phyloP scores from a whole-genome alignment of 2,888 invertebrate species.

The Lasioglossum pauxillum region DNA sequence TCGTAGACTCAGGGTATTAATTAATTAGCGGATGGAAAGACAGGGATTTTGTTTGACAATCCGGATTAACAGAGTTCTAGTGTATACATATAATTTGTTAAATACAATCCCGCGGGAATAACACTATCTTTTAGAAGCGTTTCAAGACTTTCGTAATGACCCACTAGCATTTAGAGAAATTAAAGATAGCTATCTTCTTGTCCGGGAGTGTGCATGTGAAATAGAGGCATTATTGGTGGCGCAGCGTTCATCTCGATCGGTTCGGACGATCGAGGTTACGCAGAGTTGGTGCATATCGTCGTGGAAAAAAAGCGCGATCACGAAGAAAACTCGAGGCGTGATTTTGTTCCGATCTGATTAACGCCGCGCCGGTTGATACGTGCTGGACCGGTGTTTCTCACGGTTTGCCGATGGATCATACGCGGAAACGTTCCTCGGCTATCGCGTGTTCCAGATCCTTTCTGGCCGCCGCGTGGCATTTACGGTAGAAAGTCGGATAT shows the following conservation, averaged over 20 bases:
- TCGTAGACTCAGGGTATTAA: no score
- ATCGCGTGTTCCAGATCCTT: constrained; percentile 62
- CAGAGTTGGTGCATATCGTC: neutral
- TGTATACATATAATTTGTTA: no score
- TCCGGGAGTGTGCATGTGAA: no score
- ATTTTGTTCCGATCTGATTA: constrained; percentile 65
- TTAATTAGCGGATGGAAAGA: no score
- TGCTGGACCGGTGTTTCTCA: constrained; percentile 27
- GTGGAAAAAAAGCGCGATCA: neutral
- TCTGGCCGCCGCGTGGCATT: constrained; percentile 3
- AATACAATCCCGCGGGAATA: no score
- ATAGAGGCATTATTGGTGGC: neutral
- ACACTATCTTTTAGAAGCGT: no score
- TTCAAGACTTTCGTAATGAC: no score
- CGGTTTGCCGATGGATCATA: constrained; percentile 29
- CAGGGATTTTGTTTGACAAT: no score
- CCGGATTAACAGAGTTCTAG: no score
- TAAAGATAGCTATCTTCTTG: no score
- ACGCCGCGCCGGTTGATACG: constrained; percentile 46
- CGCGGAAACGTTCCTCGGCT: constrained; percentile 46
- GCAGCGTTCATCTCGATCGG: neutral
- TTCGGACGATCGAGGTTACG: neutral
- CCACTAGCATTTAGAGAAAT: no score
- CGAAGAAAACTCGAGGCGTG: constrained; percentile 21
- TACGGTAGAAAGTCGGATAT: constrained; percentile 42